These are phyloP conservation scores for Syngnathoides biaculeatus DNA, from an alignment of 2,113 vertebrate species.

Conservation along the genomic window DNA sequence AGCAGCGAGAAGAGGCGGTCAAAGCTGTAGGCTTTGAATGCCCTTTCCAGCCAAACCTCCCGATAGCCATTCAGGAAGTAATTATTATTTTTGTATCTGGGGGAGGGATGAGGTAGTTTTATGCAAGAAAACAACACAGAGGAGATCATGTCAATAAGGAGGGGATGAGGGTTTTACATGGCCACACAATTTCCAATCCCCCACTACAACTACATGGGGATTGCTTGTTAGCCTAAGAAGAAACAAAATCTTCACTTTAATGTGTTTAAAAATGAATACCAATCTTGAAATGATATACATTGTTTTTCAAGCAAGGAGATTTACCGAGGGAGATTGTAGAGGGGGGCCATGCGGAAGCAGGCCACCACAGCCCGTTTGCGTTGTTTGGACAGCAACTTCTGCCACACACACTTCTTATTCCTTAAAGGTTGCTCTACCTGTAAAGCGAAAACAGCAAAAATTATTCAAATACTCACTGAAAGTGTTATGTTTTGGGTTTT, in stretches of 20 bases:
- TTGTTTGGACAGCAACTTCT: slow-evolving; percentile 97
- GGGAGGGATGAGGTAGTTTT: slow-evolving; percentile 86
- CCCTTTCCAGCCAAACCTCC: slow-evolving; percentile 99
- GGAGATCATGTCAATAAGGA: slow-evolving; percentile 71
- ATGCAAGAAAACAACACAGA: slow-evolving; percentile 83
- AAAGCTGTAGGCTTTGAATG: slow-evolving; percentile 98
- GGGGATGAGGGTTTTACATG: slow-evolving; percentile 50
- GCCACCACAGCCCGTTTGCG: slow-evolving; percentile 96
- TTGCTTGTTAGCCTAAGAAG: slow-evolving; percentile 40
- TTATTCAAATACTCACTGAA: not conserved
- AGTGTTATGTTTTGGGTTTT: not conserved
- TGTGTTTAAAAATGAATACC: slow-evolving; percentile 18
- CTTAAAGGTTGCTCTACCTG: slow-evolving; percentile 94
- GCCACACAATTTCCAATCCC: slow-evolving; percentile 48
- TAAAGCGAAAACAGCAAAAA: not conserved
- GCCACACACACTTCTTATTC: slow-evolving; percentile 89
- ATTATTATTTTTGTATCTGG: slow-evolving; percentile 99
- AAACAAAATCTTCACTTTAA: slow-evolving; percentile 13
- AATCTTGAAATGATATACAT: slow-evolving; percentile 32
- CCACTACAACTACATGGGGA: slow-evolving; percentile 18
- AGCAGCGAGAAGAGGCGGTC: slow-evolving; percentile 98
- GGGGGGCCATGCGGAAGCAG: slow-evolving; percentile 96
- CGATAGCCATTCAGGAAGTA: slow-evolving; percentile 99
- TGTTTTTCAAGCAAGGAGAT: not conserved
- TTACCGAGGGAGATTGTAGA: slow-evolving; percentile 96